Conservation (phyloP, 2,113 vertebrate species). For the Stegastes partitus region DNA sequence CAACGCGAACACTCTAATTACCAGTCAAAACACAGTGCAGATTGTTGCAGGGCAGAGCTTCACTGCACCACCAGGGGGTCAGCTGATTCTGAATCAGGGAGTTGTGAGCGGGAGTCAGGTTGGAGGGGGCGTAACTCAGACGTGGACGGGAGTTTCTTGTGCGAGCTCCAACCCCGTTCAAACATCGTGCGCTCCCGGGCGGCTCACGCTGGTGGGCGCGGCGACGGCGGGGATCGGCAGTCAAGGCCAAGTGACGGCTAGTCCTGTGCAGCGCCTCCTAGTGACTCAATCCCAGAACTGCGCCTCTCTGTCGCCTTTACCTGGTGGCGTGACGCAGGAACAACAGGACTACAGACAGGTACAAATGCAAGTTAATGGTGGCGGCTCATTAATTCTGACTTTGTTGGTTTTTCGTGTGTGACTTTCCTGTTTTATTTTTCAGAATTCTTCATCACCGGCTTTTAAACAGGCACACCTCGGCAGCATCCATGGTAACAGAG, state of each 20-base stretch:
- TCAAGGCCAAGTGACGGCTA: slow-evolving; percentile 84
- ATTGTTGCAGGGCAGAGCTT: slow-evolving; percentile 93
- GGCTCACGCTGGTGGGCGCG: slow-evolving; percentile 89
- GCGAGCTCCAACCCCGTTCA: slow-evolving; percentile 78
- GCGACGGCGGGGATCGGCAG: slow-evolving; percentile 84
- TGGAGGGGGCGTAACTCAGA: slow-evolving; percentile 73
- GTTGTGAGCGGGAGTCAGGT: slow-evolving; percentile 79
- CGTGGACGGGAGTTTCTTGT: slow-evolving; percentile 70
- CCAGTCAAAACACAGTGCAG: slow-evolving; percentile 92
- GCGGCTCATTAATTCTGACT: background rate
- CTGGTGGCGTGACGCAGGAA: slow-evolving; percentile 58
- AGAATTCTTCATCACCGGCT: slow-evolving; percentile 81
- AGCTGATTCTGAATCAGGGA: slow-evolving; percentile 92
- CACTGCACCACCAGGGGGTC: slow-evolving; percentile 86
- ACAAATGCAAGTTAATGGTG: accelerated
- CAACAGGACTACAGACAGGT: slow-evolving; percentile 77
- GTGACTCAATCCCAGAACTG: slow-evolving; percentile 91
- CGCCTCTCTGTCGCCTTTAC: slow-evolving; percentile 70
- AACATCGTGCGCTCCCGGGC: slow-evolving; percentile 83
- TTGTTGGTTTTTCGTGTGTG: background rate
- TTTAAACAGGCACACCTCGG: slow-evolving; percentile 86
- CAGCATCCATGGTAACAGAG: slow-evolving; percentile 85
- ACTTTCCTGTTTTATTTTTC: slow-evolving; percentile 46
- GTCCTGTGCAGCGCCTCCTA: slow-evolving; percentile 90
- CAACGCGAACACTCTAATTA: slow-evolving; percentile 89